Base-by-base conservation (phyloP, 2,888 invertebrate genomes). In the Penaeus monodon region DNA sequence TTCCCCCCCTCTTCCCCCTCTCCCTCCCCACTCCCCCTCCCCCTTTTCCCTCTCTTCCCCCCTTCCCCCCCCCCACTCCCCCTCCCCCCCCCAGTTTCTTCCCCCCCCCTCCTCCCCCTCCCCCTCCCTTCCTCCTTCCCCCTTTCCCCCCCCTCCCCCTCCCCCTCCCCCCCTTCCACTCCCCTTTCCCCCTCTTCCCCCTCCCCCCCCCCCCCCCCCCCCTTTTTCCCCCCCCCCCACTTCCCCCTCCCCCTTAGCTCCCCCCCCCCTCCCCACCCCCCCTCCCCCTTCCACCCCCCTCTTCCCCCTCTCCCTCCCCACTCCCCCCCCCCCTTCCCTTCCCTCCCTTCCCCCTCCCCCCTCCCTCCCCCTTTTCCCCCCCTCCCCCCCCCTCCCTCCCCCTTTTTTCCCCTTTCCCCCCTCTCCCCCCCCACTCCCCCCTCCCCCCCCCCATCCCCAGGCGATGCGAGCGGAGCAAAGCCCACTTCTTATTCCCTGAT, bases 101-200 rank as follows among this genome's bases (percentile, higher is more conserved):
- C 70, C 24, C 57, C 14, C 57, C 64, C 63, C 3, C 63, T 22
- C 33, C 14, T 29, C 44, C 8, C 27, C 49, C 12, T 10, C 33
- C 17, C 14, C 44, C 24, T 22, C 1, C 64, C 24, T 12, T 24
- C 57, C 33, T 65, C 65, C 77, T 65, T 27, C 65, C 65, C 57
- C 66, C 65, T 33, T 65, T 66, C 65, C 66, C 38, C 80, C 33
- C 80, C 38, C 66, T 65, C 80, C 65, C 80, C n/a, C 80, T 65
- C 80, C 57, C 80, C 38, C 80, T 33, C 80, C 57, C 29, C 29
- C n/a, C 24, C 68, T 29, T 38, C 33, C 68, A 3, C n/a, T 7
- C 3, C 49, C 44, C 29, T 57, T 57, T 12, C 29, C 78, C 17
- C 49, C 29, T 22, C n/a, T 38, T 49, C 68, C 12, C 38, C 20